phyloP scores from a whole-genome alignment of 2,113 vertebrate species.

The Syrmaticus mikado region DNA sequence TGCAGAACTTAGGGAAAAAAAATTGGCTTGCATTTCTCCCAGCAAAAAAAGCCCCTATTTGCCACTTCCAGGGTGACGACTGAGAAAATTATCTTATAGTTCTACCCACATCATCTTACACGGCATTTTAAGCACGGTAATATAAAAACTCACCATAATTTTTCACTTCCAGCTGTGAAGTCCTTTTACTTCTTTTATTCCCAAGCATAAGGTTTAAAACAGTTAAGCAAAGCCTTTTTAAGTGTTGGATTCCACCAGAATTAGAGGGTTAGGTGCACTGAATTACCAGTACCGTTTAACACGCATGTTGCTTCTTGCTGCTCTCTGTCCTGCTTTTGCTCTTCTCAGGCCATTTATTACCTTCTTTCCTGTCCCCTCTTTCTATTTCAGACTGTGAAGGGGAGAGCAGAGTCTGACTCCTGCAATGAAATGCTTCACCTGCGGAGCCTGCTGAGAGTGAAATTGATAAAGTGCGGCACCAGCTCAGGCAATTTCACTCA shows the following conservation, averaged over 20 bases:
- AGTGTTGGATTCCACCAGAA: not conserved
- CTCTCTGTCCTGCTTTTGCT: not conserved
- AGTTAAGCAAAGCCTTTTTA: not conserved
- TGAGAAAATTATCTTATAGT: not conserved
- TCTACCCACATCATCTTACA: not conserved
- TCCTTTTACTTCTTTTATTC: not conserved
- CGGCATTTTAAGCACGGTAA: not conserved
- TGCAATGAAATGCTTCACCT: conserved; percentile 28
- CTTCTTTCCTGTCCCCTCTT: not conserved
- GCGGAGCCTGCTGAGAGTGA: conserved; percentile 7
- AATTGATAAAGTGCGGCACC: conserved; percentile 9
- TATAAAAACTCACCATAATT: not conserved
- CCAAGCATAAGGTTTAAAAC: not conserved
- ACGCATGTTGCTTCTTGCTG: not conserved
- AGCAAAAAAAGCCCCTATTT: not conserved
- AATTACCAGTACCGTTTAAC: not conserved
- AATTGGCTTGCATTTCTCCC: not conserved
- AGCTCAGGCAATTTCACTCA: conserved; percentile 51
- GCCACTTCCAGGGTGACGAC: not conserved
- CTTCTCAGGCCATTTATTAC: not conserved
- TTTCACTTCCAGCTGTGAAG: not conserved
- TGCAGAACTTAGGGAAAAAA: not conserved
- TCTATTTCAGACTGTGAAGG: not conserved
- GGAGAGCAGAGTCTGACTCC: not conserved
- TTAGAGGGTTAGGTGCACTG: not conserved